Evolutionary conservation across 2,113 vertebrate genomes (phyloP), one percentile per base, ranked within the genome.

Genomic region (Uropsilus gracilis): DNA sequence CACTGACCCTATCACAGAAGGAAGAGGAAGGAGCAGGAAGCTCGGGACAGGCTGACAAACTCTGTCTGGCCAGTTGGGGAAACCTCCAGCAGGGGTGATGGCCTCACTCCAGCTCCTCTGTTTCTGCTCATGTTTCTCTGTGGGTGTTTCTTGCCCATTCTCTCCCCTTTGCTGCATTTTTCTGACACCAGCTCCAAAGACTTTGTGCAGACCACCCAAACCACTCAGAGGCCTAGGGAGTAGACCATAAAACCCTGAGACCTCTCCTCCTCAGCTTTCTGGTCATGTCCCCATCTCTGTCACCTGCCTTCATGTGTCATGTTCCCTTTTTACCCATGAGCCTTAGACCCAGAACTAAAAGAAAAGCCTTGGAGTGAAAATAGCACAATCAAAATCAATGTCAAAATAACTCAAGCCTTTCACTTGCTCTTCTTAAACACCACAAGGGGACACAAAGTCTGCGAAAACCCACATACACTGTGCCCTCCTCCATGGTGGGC

Each of bases 291-390:
- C 34, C 48, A 39, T 61, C 48, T 80, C 42, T 26, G 34, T 77
- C 71, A 53, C 53, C 39, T 69, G 55, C 10, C 26, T 30, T 81
- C 20, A 0, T 9, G 10, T 57, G 53, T 92, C 80, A 44, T 34
- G 8, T 26, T 55, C 50, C 48, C 77, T 30, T 80, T 6, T 61
- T 48, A 32, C 46, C 55, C 46, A 17, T 1, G 55, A 86, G 55
- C 48, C n/a, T 80, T 34, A 46, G 75, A 46, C 55, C 75, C 63
- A 71, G 81, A 68, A 57, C 48, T 63, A 30, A 73, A 86, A 92
- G 92, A 80, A 57, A 78, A 94, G 13, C 8, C 34, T 24, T 6
- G 8, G 16, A 55, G 50, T 80, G 68, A 82, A 86, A 24, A 69
- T 11, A 91, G 64, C 55, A 61, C 6, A n/a, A 42, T 77, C 69